Conservation (phyloP, 2,888 invertebrate species). For the Lacanobia oleracea region DNA sequence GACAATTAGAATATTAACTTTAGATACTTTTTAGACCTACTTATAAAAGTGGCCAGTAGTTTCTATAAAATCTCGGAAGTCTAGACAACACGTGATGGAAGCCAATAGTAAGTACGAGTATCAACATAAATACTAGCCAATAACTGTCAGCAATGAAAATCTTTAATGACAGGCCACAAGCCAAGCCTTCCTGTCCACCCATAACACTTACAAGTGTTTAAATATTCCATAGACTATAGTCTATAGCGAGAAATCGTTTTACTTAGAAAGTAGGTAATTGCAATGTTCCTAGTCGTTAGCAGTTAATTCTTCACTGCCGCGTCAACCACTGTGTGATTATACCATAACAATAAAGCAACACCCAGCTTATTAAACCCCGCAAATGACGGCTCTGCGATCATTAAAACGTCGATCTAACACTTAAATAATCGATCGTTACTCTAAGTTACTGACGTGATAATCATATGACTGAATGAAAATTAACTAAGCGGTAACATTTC, state of each 20-base stretch:
- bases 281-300: slow-evolving; percentile 60
- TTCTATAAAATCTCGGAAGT: neutral
- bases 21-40: neutral
- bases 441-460: slow-evolving; percentile 65
- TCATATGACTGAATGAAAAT: slow-evolving; percentile 48
- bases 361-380: slow-evolving; percentile 44
- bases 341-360: slow-evolving; percentile 52
- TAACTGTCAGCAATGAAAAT: slow-evolving; percentile 35
- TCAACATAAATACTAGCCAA: slow-evolving; percentile 27
- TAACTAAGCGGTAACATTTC: slow-evolving; percentile 63
- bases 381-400: slow-evolving; percentile 29
- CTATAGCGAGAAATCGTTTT: slow-evolving; percentile 41
- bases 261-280: slow-evolving; percentile 70
- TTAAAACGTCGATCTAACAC: slow-evolving; percentile 40
- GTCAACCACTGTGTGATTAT: slow-evolving; percentile 58
- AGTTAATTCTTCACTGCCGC: slow-evolving; percentile 56
- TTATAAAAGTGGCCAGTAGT: neutral
- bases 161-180: slow-evolving; percentile 25
- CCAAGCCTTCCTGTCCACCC: slow-evolving; percentile 15
- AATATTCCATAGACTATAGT: slow-evolving; percentile 39
- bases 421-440: slow-evolving; percentile 49
- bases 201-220: slow-evolving; percentile 20
- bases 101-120: slow-evolving; percentile 10
- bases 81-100: neutral
- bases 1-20: slow-evolving; percentile 10